phyloP scores from a whole-genome alignment of 2,888 invertebrate genomes.

The Junonia oenone region DNA sequence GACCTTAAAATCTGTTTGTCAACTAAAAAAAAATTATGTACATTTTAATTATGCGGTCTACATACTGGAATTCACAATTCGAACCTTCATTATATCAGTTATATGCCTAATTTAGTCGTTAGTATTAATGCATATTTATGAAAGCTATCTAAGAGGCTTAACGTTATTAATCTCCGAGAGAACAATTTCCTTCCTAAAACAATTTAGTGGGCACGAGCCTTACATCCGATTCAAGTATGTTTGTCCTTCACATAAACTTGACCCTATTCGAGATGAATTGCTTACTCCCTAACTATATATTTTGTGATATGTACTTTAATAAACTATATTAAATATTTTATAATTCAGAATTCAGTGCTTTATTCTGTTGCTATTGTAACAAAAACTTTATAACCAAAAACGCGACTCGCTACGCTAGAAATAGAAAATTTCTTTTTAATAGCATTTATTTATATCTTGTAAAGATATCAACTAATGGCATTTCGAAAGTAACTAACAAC shows the following conservation, averaged over 20 bases:
- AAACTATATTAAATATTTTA: no score
- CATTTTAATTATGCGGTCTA: neutral
- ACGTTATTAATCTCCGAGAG: slow-evolving; percentile 27
- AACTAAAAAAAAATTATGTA: no score
- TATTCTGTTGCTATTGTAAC: neutral
- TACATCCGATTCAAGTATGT: slow-evolving; percentile 26
- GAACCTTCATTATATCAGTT: neutral
- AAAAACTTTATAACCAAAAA: no score
- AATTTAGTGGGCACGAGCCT: slow-evolving; percentile 25
- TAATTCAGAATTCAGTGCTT: no score
- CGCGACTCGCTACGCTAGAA: no score
- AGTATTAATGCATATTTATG: slow-evolving; percentile 5
- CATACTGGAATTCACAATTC: neutral
- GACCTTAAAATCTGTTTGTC: no score
- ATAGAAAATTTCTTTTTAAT: no score
- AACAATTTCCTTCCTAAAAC: slow-evolving; percentile 29
- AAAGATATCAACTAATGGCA: no score
- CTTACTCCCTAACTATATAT: neutral
- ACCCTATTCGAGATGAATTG: slow-evolving; percentile 18
- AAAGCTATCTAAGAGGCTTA: slow-evolving; percentile 19
- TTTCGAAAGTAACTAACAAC: no score
- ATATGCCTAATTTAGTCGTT: neutral
- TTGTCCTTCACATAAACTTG: slow-evolving; percentile 30
- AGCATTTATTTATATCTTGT: no score
- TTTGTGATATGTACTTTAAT: neutral